Evolutionary conservation across 1,140 invertebrate genomes (phyloP).

Genomic region (Drosophila virilis): DNA sequence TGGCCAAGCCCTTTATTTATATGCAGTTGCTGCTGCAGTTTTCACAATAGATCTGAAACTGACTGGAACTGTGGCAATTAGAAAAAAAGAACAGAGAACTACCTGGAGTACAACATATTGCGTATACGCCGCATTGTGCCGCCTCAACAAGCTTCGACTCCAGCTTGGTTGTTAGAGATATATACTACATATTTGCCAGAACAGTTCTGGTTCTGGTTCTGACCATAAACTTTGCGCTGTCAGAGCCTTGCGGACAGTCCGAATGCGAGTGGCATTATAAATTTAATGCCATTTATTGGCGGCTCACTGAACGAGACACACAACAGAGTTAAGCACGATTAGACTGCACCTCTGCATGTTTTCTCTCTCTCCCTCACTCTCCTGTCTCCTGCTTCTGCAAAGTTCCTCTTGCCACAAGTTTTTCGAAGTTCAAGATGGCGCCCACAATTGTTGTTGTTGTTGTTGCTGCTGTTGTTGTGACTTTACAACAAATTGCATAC

Average conservation of each 20-base stretch:
- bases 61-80: slow-evolving; percentile 52
- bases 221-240: slow-evolving; percentile 29
- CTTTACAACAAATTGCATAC: slow-evolving; percentile 67
- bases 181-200: background rate
- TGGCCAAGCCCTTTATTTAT: slow-evolving; percentile 62
- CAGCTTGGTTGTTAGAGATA: slow-evolving; percentile 6
- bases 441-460: slow-evolving; percentile 14
- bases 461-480: slow-evolving; percentile 20
- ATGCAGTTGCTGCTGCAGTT: slow-evolving; percentile 24
- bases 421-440: slow-evolving; percentile 30
- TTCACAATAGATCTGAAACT: slow-evolving; percentile 4
- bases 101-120: slow-evolving; percentile 46
- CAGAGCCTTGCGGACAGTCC: slow-evolving; percentile 8
- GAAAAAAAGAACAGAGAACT: slow-evolving; percentile 30
- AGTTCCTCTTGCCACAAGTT: background rate
- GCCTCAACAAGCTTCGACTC: background rate
- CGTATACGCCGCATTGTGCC: slow-evolving; percentile 53
- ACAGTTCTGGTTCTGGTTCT: background rate
- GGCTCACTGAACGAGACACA: slow-evolving; percentile 8
- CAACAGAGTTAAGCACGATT: slow-evolving; percentile 21
- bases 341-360: background rate
- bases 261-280: slow-evolving; percentile 37
- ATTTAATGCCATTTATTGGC: slow-evolving; percentile 46
- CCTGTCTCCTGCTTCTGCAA: background rate
- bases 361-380: background rate